phyloP scores from a whole-genome alignment of 1,140 invertebrate genomes.

The Melitaea cinxia region DNA sequence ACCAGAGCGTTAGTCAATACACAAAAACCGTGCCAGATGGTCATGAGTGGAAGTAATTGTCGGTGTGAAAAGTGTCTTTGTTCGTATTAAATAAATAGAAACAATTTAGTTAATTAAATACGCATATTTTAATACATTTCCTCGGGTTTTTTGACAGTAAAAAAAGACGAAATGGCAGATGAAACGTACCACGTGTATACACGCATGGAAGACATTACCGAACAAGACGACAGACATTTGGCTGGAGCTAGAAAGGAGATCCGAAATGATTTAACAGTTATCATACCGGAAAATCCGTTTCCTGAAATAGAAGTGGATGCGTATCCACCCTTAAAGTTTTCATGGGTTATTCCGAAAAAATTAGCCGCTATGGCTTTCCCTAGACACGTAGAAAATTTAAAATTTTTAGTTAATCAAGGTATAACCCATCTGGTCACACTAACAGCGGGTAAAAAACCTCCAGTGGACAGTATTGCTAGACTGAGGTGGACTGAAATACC shows the following conservation, averaged over 20 bases:
- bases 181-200: slow-evolving; percentile 64
- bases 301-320: slow-evolving; percentile 77
- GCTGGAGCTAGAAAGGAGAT: slow-evolving; percentile 72
- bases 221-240: slow-evolving; percentile 68
- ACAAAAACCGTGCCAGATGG: slow-evolving; percentile 53
- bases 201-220: slow-evolving; percentile 71
- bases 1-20: slow-evolving; percentile 59
- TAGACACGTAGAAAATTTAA: slow-evolving; percentile 74
- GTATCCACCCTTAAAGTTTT: slow-evolving; percentile 84
- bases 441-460: slow-evolving; percentile 83
- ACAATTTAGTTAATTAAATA: slow-evolving; percentile 1
- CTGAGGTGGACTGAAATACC: slow-evolving; percentile 83
- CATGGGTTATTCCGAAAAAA: slow-evolving; percentile 83
- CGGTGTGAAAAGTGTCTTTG: slow-evolving; percentile 46
- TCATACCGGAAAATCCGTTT: slow-evolving; percentile 77
- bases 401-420: slow-evolving; percentile 74
- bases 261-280: slow-evolving; percentile 66
- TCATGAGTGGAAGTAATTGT: slow-evolving; percentile 42
- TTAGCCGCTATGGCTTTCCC: slow-evolving; percentile 84
- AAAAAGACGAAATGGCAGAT: slow-evolving; percentile 55
- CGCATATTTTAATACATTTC: slow-evolving; percentile 12
- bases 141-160: slow-evolving; percentile 46
- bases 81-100: slow-evolving; percentile 40
- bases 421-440: slow-evolving; percentile 82
- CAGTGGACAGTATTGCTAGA: slow-evolving; percentile 75